Base-by-base conservation (phyloP, 2,888 invertebrate species). In the Boloria euphrosyne region DNA sequence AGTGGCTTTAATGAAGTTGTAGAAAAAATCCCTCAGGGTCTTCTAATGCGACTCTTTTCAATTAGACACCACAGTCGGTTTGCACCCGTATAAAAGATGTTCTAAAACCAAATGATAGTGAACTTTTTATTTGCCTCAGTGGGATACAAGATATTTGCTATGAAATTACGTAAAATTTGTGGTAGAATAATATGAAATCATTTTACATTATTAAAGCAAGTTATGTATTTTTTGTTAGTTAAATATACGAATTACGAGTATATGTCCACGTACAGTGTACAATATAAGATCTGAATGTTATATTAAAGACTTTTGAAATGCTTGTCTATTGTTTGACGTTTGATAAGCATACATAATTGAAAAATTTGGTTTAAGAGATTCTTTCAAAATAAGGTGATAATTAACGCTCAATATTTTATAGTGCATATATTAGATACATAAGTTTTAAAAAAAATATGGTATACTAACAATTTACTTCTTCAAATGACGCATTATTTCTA, bases 51-150 rank as follows among this genome's bases (percentile, higher is more conserved):
- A 52, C 43, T 58, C 46, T 51, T 55, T 65, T 67, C 60, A 65
- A 67, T 67, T 65, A 61, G 65, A 59, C 57, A 52, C 64, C 67
- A 51, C 65, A 65, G 38, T 52, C 31, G 64, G 44, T 51, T 27
- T 53, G 64, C 60, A 38, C 51, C 44, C 47, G 18, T 55, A 60
- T 51, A 64, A 64, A 67, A 51, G 50, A 52, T 51, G 50, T 17
- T n/a, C 47, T 44, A 44, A 58, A 57, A 58, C 44, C 16, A 31
- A 27, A 50, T 57, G 46, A 22, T 63, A 57, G 27, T 50, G 14
- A 51, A 51, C n/a, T 51, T 54, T 57, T 64, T 57, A 43, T 64
- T 57, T 57, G 51, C 0, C 14, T 44, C 22, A 4, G 22, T 57
- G 31, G 57, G 2, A 7, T 16, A 58, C 10, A 46, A 43, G 2